Conservation (phyloP, 2,888 invertebrate species). For the Lithophane socia region DNA sequence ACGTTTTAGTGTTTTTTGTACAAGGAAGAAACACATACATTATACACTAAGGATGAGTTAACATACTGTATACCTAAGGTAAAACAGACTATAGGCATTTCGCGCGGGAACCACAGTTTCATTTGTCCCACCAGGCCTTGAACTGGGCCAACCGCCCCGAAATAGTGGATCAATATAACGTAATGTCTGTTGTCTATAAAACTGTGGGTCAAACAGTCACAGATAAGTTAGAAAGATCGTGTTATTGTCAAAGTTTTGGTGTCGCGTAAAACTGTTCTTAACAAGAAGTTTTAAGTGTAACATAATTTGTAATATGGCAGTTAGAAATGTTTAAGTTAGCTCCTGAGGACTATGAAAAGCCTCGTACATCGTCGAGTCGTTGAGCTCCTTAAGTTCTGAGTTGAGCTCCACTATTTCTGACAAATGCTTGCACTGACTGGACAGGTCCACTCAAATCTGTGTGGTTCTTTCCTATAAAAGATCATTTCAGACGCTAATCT, state of each 20-base stretch:
- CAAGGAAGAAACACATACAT: too few species aligned
- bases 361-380: too few species aligned
- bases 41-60: too few species aligned
- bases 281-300: background rate
- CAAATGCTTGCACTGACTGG: too few species aligned
- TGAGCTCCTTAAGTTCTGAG: too few species aligned
- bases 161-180: constrained; percentile 50
- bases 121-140: constrained; percentile 39
- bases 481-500: too few species aligned
- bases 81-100: background rate
- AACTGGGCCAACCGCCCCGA: constrained; percentile 36
- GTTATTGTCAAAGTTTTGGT: constrained; percentile 14
- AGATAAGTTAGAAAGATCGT: background rate
- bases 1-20: too few species aligned
- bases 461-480: too few species aligned
- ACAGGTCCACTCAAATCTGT: too few species aligned
- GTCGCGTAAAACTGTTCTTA: background rate
- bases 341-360: too few species aligned
- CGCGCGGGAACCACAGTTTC: background rate
- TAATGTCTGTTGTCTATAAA: constrained; percentile 36
- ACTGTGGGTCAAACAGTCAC: constrained; percentile 4
- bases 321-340: background rate
- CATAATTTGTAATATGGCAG: background rate
- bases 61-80: too few species aligned
- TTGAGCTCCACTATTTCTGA: too few species aligned